A percentile compares a stretch with the other conserved stretches of the same genome.
Evolutionary conservation across 1,140 invertebrate species (phyloP).

Genomic region (Sesamia nonagrioides): DNA sequence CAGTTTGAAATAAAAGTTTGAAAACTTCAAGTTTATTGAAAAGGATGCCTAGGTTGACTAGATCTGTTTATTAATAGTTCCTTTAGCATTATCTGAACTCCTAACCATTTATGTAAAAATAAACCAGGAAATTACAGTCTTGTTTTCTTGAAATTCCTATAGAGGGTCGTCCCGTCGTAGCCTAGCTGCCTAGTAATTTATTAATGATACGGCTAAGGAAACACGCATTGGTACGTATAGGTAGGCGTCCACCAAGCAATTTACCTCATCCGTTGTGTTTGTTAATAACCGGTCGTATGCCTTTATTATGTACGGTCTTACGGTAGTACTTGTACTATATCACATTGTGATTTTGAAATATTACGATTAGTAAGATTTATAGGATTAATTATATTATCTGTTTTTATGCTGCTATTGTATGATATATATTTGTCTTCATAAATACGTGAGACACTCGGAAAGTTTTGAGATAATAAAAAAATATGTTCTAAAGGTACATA

Average conservation of each 20-base stretch:
- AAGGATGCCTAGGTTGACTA: background rate
- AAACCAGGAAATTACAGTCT: background rate
- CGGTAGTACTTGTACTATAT: background rate
- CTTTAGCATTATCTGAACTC: background rate
- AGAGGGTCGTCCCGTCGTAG: background rate
- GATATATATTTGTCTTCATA: background rate
- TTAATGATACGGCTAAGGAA: conserved; percentile 52
- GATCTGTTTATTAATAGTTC: background rate
- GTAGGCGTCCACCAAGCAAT: conserved; percentile 51
- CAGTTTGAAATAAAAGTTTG: background rate
- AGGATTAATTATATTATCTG: background rate
- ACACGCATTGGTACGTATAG: conserved; percentile 32
- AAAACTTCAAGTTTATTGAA: background rate
- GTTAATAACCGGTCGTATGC: conserved; percentile 22
- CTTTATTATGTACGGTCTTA: background rate
- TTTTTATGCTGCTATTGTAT: background rate
- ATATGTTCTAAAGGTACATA: too few relatives aligned
- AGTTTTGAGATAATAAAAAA: too few relatives aligned
- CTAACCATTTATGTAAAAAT: background rate
- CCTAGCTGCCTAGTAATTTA: conserved; percentile 31
- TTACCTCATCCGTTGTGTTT: conserved; percentile 49
- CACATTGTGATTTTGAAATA: background rate
- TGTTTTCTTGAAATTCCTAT: background rate
- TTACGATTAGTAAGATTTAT: background rate
- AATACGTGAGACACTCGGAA: too few relatives aligned